Conservation (phyloP, 2,797 vertebrate genomes). For the Prunella strophiata region DNA sequence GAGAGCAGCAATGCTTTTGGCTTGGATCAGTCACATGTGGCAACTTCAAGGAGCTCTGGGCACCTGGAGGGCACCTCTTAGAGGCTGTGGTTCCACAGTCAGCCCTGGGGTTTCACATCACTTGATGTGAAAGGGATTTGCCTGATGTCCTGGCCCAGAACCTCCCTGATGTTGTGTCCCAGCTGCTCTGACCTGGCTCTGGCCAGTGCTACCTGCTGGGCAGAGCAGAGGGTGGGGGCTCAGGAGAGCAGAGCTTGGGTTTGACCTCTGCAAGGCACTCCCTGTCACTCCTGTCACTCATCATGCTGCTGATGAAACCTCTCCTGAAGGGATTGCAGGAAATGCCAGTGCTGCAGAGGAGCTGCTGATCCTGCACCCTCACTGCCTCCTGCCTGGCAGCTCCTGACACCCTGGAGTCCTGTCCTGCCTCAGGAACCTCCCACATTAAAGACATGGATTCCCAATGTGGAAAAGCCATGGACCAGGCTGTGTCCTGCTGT, state of each 20-base stretch:
- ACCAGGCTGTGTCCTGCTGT: neutral
- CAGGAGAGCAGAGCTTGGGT: neutral
- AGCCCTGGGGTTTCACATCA: neutral
- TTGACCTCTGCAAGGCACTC: neutral
- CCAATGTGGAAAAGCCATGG: neutral
- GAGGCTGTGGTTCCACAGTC: neutral
- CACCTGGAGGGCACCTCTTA: neutral
- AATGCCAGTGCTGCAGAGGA: neutral
- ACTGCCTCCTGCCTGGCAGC: neutral
- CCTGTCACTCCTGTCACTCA: neutral
- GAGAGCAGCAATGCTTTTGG: neutral
- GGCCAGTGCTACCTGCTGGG: neutral
- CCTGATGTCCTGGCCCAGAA: neutral
- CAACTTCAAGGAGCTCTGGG: neutral
- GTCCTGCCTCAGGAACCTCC: neutral
- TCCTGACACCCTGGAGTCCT: neutral
- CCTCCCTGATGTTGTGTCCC: fast-evolving
- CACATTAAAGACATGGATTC: fast-evolving
- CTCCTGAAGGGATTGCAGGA: neutral
- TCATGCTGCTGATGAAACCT: neutral
- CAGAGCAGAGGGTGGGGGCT: neutral
- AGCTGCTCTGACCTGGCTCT: neutral
- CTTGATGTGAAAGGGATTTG: neutral
- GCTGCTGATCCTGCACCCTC: neutral
- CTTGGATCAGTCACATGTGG: neutral